Base-by-base conservation (phyloP, 2,113 vertebrate genomes). In the Meles meles region DNA sequence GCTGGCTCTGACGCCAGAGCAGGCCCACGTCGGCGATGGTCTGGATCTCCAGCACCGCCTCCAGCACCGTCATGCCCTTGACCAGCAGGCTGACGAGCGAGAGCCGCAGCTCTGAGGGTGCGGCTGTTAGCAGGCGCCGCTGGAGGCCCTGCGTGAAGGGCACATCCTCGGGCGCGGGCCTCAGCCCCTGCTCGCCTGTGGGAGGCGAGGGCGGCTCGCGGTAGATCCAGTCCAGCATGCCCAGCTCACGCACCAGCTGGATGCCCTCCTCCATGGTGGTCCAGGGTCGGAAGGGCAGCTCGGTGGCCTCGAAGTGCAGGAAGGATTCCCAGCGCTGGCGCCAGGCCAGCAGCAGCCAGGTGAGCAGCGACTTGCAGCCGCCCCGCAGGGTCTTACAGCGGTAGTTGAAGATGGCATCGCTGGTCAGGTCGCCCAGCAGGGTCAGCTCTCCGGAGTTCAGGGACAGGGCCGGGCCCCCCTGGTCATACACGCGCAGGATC, bases 271-370 rank as follows among this genome's bases (percentile, higher is more conserved):
- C 88, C 88, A 87, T 10, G 27, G 84, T 42, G 84, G 79, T 34
- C 94, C 74, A 86, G n/a, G 93, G 87, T 2, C 59, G 20, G 79
- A 97, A 97, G 52, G 93, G 87, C 44, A 91, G 34, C 59, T 90
- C 34, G 0, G 79, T 85, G 37, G 72, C 65, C 72, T 92, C 49
- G 0, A 94, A 88, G 34, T 74, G 59, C 59, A 87, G n/a, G 39
- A 85, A 93, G 47, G 93, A 96, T 0, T 94, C 34, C 85, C 31
- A 77, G 74, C 21, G 49, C 88, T n/a, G 74, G 59, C 37, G 82
- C 96, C 93, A 97, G 83, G 96, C 88, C 59, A 63, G 34, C 27
- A 91, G 95, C 25, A 93, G 88, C 88, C 88, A 95, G 88, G 44
- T 4, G 7, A 88, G 88, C 34, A 90, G 49, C 0, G 44, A 21